These are phyloP conservation scores for Drosophila kanekoi DNA, from an alignment of 2,888 invertebrate species.

Conservation along the genomic window DNA sequence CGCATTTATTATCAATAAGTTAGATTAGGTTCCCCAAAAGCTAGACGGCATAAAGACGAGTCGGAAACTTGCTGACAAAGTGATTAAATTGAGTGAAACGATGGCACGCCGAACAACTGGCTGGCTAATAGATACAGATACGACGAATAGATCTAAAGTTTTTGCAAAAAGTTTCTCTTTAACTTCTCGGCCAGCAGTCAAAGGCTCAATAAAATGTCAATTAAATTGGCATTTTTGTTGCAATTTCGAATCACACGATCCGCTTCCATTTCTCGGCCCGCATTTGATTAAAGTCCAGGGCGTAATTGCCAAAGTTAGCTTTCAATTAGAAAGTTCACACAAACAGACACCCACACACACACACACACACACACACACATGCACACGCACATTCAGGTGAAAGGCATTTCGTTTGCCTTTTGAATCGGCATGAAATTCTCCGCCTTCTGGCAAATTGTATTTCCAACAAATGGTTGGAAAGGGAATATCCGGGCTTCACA, in stretches of 20 bases:
- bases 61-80: slow-evolving; percentile 76
- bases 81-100: slow-evolving; percentile 80
- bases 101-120: slow-evolving; percentile 43
- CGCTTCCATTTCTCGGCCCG: slow-evolving; percentile 22
- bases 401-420: slow-evolving; percentile 68
- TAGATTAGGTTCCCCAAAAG: slow-evolving; percentile 60
- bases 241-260: slow-evolving; percentile 49
- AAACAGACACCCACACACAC: slow-evolving; percentile 16
- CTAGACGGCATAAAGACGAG: slow-evolving; percentile 6
- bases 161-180: slow-evolving; percentile 19
- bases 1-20: slow-evolving; percentile 81
- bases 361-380: not conserved
- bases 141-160: slow-evolving; percentile 51
- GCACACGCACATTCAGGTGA: slow-evolving; percentile 37
- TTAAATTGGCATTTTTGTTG: slow-evolving; percentile 70
- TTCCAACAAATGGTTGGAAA: slow-evolving; percentile 42
- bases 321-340: slow-evolving; percentile 79
- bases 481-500: slow-evolving; percentile 21
- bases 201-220: slow-evolving; percentile 79
- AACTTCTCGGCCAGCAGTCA: slow-evolving; percentile 31
- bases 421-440: slow-evolving; percentile 57
- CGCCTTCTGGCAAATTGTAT: slow-evolving; percentile 55
- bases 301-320: slow-evolving; percentile 80
- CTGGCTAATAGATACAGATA: slow-evolving; percentile 51
- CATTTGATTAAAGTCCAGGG: slow-evolving; percentile 72